A percentile compares a stretch with the other conserved stretches of the same genome.
These are phyloP conservation scores for Porites rus DNA, from an alignment of 92 coral and sea anemone species.

Conservation along the genomic window DNA sequence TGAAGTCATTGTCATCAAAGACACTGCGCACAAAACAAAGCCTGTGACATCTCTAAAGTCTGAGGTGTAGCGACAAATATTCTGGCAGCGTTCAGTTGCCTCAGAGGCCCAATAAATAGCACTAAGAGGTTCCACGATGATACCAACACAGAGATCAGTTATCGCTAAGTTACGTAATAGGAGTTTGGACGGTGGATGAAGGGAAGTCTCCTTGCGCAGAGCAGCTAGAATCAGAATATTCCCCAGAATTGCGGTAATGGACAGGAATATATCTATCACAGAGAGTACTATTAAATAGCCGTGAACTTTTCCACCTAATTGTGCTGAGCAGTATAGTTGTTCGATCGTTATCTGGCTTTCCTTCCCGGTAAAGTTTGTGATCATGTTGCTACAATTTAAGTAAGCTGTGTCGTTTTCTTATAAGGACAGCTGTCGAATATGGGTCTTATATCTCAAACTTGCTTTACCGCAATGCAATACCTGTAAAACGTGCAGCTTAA, in stretches of 20 bases:
- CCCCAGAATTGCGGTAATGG: slow-evolving; percentile 26
- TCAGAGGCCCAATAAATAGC: too few species aligned
- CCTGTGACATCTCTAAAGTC: background rate
- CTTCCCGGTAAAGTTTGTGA: background rate
- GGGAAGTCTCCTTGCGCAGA: background rate
- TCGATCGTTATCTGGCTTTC: background rate
- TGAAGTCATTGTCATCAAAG: slow-evolving; percentile 5
- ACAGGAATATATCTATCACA: slow-evolving; percentile 7
- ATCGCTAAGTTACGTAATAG: too few species aligned
- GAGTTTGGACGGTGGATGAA: slow-evolving; percentile 36
- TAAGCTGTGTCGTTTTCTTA: too few species aligned
- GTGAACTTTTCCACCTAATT: background rate
- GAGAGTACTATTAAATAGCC: background rate
- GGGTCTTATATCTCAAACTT: too few species aligned
- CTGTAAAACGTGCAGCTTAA: too few species aligned
- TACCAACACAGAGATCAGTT: too few species aligned
- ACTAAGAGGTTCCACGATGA: too few species aligned
- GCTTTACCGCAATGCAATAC: too few species aligned
- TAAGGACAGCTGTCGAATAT: too few species aligned
- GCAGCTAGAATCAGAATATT: slow-evolving; percentile 23
- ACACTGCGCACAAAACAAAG: background rate
- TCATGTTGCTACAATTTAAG: background rate
- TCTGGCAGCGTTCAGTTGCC: too few species aligned
- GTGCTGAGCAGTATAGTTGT: background rate
- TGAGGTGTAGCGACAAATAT: too few species aligned